Base-by-base conservation (phyloP, 1,140 invertebrate genomes). In the Lerema accius region DNA sequence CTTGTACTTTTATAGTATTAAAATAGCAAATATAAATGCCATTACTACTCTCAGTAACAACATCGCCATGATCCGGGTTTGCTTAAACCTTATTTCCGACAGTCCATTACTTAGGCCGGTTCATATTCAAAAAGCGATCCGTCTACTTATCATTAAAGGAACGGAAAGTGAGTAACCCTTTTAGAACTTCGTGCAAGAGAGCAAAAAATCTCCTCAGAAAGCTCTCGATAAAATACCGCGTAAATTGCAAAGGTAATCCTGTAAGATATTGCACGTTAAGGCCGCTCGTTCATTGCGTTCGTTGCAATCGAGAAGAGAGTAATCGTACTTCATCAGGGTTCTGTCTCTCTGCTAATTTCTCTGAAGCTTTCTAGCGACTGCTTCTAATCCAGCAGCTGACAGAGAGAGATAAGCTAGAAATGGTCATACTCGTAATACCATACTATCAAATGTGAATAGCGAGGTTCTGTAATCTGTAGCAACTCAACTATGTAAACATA, bases 311-410 rank as follows among this genome's bases (percentile, higher is more conserved):
- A 64, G 63, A 49, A 62, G 60, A 61, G 63, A 65, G 68, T 68
- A 72, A 72, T 72, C 70, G 70, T 45, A 63, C 67, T 69, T 72
- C 70, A 68, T 69, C 65, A 68, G 70, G 56, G 45, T 40, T 64
- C 68, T 48, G 28, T 50, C 48, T 32, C 46, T 26, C 45, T 48
- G 46, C 62, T 63, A 66, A 72, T 72, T 72, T 62, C 70, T 72
- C 66, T 26, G 56, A 68, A 59, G 66, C 51, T 62, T 64, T 67
- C 65, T 35, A 66, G 26, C 60, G n/a, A 14, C 43, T 42, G 61
- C 61, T 66, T 67, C 2, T 2, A 23, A 23, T 23, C 19, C 2
- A 23, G 5, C 5, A 5, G 19, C 19, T 23, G 19, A 23, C 19
- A 23, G 19, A 23, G 2, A 3, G 5, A 23, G 19, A 23, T 23